Evolutionary conservation across 1,140 invertebrate species (phyloP).

Genomic region (Lucilia cuprina): DNA sequence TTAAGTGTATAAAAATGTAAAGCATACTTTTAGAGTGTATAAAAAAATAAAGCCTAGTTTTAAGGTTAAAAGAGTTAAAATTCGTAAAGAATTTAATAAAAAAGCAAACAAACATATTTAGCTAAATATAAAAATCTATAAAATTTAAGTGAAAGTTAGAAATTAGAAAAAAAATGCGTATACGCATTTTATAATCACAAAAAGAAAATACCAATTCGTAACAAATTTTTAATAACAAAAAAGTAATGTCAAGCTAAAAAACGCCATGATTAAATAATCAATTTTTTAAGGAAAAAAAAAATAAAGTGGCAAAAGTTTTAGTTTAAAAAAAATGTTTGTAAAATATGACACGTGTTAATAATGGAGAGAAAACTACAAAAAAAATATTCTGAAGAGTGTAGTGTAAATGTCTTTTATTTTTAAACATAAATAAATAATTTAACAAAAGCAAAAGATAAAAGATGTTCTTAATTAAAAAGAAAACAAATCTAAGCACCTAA

Average conservation of each 20-base stretch:
- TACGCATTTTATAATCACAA: neutral
- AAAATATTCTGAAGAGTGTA: too few relatives aligned
- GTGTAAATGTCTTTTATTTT: neutral
- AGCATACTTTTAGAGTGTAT: neutral
- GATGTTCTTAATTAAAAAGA: neutral
- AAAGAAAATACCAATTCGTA: neutral
- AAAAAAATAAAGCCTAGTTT: neutral
- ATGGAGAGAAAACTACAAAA: too few relatives aligned
- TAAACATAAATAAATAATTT: neutral
- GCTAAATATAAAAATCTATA: neutral
- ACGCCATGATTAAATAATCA: slow-evolving; percentile 15
- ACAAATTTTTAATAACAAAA: neutral
- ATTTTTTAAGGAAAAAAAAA: neutral
- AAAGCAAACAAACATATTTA: neutral
- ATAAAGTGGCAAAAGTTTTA: neutral
- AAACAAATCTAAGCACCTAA: neutral
- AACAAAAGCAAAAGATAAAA: neutral
- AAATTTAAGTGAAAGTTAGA: neutral
- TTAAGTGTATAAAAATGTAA: neutral
- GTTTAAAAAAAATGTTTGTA: neutral
- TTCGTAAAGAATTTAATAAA: neutral
- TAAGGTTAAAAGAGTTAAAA: neutral
- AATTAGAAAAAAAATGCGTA: neutral
- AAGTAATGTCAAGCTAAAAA: neutral
- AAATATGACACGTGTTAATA: neutral